Conservation (phyloP, 2,888 invertebrate species). For the Diabrotica balteata region DNA sequence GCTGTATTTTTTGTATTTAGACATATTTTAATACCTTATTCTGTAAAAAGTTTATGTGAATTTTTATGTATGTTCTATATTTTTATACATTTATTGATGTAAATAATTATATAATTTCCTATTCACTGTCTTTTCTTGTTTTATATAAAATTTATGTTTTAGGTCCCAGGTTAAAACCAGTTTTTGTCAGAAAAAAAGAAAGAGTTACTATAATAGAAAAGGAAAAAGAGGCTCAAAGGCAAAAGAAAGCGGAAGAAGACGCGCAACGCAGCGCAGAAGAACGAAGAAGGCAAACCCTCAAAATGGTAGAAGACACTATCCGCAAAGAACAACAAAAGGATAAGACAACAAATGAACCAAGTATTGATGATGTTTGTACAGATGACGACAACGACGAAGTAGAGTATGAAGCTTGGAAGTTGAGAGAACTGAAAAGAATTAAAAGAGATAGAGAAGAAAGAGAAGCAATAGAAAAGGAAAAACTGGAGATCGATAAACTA, state of each 20-base stretch:
- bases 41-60: no score
- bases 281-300: slow-evolving; percentile 83
- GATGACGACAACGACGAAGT: slow-evolving; percentile 96
- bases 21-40: no score
- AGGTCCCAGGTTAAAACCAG: slow-evolving; percentile 91
- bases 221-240: slow-evolving; percentile 84
- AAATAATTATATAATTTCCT: slow-evolving; percentile 1
- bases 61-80: no score
- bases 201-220: slow-evolving; percentile 94
- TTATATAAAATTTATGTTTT: slow-evolving; percentile 22
- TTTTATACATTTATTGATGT: neutral
- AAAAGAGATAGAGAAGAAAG: slow-evolving; percentile 96
- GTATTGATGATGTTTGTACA: slow-evolving; percentile 85
- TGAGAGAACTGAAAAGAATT: slow-evolving; percentile 93
- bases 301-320: slow-evolving; percentile 86
- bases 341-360: slow-evolving; percentile 75
- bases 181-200: slow-evolving; percentile 92
- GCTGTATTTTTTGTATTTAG: no score
- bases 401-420: slow-evolving; percentile 97
- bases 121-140: no score
- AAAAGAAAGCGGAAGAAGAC: slow-evolving; percentile 85
- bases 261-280: slow-evolving; percentile 88
- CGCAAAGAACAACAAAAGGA: slow-evolving; percentile 77
- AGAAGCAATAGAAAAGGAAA: slow-evolving; percentile 87
- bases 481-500: slow-evolving; percentile 86